Conservation (phyloP, 1,140 invertebrate species). For the Lamellibrachia luymesi region DNA sequence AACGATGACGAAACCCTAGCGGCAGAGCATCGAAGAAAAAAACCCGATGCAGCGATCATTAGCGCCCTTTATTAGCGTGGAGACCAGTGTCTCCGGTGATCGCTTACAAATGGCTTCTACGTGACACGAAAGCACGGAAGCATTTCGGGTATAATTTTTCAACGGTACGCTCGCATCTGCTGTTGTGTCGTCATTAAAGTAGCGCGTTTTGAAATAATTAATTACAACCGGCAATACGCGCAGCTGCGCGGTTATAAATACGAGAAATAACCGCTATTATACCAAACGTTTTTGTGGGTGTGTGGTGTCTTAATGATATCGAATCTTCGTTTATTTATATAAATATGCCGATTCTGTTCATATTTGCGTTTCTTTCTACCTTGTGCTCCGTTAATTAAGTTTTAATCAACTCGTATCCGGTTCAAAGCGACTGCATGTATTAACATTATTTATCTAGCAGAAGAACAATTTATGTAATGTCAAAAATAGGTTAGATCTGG, state of each 20-base stretch:
- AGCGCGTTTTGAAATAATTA: not conserved
- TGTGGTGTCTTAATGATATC: not conserved
- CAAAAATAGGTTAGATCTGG: not conserved
- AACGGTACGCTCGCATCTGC: not conserved
- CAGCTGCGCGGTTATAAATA: not conserved
- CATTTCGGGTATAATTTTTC: not conserved
- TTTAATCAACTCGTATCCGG: not conserved
- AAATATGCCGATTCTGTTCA: not conserved
- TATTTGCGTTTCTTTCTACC: not conserved
- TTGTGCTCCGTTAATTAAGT: not conserved
- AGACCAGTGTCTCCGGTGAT: too few relatives aligned
- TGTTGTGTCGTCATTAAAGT: not conserved
- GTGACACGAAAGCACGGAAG: not conserved
- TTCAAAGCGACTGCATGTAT: not conserved
- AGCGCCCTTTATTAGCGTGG: not conserved
- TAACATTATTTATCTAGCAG: not conserved
- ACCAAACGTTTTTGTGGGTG: not conserved
- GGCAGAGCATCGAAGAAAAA: not conserved
- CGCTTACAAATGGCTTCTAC: not conserved
- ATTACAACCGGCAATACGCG: not conserved
- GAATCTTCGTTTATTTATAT: too few relatives aligned
- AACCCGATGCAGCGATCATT: not conserved
- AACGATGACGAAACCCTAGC: not conserved
- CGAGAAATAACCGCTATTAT: not conserved
- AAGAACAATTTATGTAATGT: not conserved